These are phyloP conservation scores for Didymodactylos carnosus DNA, from an alignment of 2,888 invertebrate genomes.

Conservation along the genomic window DNA sequence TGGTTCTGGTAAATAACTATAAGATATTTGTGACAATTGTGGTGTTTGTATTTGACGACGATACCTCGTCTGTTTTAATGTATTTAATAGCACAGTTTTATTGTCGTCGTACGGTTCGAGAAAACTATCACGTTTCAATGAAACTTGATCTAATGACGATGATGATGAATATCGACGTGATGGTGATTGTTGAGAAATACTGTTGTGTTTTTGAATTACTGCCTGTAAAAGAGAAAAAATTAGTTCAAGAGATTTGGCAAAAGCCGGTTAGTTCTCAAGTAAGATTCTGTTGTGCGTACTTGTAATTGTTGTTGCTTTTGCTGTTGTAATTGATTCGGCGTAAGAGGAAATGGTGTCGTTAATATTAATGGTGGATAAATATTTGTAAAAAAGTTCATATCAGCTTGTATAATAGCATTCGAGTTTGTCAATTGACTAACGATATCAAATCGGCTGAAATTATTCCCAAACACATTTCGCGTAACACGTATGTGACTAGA, in stretches of 20 bases:
- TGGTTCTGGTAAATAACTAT: neutral
- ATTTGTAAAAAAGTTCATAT: neutral
- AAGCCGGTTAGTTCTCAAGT: too few relatives aligned
- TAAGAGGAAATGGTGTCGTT: neutral
- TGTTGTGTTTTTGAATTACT: neutral
- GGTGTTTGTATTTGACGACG: neutral
- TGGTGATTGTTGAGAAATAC: too few relatives aligned
- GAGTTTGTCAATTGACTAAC: neutral
- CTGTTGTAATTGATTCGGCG: neutral
- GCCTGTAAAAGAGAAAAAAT: neutral
- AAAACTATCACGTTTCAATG: too few relatives aligned
- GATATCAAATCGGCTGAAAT: neutral
- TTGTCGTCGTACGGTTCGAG: too few relatives aligned
- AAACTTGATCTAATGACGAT: too few relatives aligned
- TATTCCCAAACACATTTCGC: neutral
- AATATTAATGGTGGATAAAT: neutral
- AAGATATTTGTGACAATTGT: neutral
- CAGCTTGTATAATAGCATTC: neutral
- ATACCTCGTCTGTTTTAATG: neutral
- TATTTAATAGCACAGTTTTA: too few relatives aligned
- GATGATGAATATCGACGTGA: neutral
- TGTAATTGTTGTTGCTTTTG: neutral
- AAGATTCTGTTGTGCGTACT: too few relatives aligned
- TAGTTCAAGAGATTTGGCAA: too few relatives aligned
- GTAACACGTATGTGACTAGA: neutral